Base-by-base conservation (phyloP, 2,113 vertebrate species). In the Gallinago jamesoni region DNA sequence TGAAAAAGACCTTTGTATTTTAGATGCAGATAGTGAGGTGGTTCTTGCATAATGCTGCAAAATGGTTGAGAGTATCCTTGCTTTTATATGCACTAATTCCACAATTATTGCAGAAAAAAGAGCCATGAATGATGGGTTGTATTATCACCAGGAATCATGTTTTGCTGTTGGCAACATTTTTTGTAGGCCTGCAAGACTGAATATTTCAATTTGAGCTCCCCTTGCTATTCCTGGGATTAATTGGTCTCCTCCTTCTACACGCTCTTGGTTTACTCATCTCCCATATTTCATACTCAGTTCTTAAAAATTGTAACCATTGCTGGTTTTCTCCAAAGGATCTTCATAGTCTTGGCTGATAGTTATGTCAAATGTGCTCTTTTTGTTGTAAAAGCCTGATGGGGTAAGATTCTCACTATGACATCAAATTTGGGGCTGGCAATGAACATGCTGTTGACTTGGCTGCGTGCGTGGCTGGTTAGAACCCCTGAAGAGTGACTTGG, bases 1-100 rank as follows among this genome's bases (percentile, higher is more conserved):
- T 83, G 72, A 92, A 85, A 83, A 88, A 88, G 63, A 80, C 79
- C 55, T 89, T 76, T 94, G 92, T 84, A 5, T 84, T 87, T 57
- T 77, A 84, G 41, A 86, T 74, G 55, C 50, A 80, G 79, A 63
- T 53, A 86, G 70, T 20, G 53, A 92, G 41, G 37, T 80, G 23
- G 62, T 22, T 94, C 53, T 92, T 95, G 75, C 82, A n/a, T 39
- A 94, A 80, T 41, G 31, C 67, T 90, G 20, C 45, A 73, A 39
- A 92, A 35, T 62, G n/a, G 7, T 64, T 77, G 75, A 60, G 30
- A 75, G 19, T 66, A 37, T 66, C 68, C 37, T 90, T 75, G 41
- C 2, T n/a, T 86, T 84, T 55, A 20, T 50, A 18, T 14, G 22
- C 15, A 9, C 33, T 37, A 31, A 91, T 91, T 79, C 69, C 48